phyloP scores from a whole-genome alignment of 1,140 invertebrate species.

The Chrysopa pallens region DNA sequence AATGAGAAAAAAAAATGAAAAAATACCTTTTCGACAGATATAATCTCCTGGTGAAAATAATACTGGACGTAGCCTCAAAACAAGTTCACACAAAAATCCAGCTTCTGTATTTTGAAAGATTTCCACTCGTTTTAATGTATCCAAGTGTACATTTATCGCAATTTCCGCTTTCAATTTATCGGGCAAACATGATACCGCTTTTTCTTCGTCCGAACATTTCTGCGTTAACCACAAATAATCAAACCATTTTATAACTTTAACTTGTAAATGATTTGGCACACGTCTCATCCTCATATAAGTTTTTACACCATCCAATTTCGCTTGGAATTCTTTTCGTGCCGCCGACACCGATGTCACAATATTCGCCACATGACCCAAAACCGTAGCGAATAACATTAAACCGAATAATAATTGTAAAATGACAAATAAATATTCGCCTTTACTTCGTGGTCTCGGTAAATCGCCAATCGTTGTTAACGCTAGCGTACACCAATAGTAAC shows the following conservation, averaged over 20 bases:
- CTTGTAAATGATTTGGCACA: slow-evolving; percentile 86
- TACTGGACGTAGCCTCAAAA: slow-evolving; percentile 81
- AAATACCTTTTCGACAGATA: slow-evolving; percentile 92
- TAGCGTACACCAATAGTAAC: slow-evolving; percentile 95
- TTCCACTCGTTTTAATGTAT: slow-evolving; percentile 93
- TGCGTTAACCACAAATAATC: slow-evolving; percentile 98
- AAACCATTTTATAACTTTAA: slow-evolving; percentile 98
- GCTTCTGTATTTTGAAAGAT: slow-evolving; percentile 99
- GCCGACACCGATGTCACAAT: slow-evolving; percentile 91
- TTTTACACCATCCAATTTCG: slow-evolving; percentile 93
- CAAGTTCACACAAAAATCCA: slow-evolving; percentile 93
- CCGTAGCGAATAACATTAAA: slow-evolving; percentile 77
- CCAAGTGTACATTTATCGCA: slow-evolving; percentile 95
- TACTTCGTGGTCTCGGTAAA: slow-evolving; percentile 60
- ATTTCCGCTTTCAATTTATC: slow-evolving; percentile 98
- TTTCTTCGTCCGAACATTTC: slow-evolving; percentile 95
- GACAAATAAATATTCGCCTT: slow-evolving; percentile 80
- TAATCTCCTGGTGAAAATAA: slow-evolving; percentile 96
- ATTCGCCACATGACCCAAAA: slow-evolving; percentile 85
- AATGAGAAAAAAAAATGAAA: too few relatives aligned
- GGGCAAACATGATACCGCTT: slow-evolving; percentile 82
- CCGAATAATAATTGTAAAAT: slow-evolving; percentile 80
- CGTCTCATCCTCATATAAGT: slow-evolving; percentile 95
- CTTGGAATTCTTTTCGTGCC: slow-evolving; percentile 89
- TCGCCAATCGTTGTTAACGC: slow-evolving; percentile 84